These are phyloP conservation scores for Heliconius ethilla DNA, from an alignment of 2,888 invertebrate species.

Conservation along the genomic window DNA sequence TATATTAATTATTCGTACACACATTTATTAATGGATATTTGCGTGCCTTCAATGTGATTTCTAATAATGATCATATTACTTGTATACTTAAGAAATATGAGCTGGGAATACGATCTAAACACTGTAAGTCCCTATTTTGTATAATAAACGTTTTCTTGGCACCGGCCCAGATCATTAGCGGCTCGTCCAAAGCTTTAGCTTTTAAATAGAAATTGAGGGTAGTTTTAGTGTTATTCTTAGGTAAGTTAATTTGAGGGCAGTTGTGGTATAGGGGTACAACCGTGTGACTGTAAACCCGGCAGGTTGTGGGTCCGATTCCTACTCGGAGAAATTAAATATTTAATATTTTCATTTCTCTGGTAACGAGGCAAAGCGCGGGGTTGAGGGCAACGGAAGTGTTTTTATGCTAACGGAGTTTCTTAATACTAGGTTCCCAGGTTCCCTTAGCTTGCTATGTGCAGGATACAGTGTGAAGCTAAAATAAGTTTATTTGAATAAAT, in stretches of 20 bases:
- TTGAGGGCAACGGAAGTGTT: too few species aligned
- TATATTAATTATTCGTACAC: too few species aligned
- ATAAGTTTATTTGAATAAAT: too few species aligned
- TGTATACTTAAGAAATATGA: neutral
- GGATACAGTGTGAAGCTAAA: neutral
- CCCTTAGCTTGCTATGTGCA: neutral
- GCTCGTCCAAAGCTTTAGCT: neutral
- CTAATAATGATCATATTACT: conserved; percentile 5
- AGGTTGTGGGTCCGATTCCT: too few species aligned
- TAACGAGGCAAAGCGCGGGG: too few species aligned
- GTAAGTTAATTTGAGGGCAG: neutral
- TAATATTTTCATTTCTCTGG: too few species aligned
- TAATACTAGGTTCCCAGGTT: neutral
- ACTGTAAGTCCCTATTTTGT: neutral
- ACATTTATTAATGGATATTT: neutral
- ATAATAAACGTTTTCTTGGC: conserved; percentile 15
- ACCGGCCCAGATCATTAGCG: neutral
- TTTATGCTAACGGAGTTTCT: neutral
- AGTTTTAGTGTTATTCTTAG: neutral
- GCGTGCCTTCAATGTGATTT: neutral
- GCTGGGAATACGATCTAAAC: conserved; percentile 2
- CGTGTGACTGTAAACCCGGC: too few species aligned
- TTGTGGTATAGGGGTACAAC: too few species aligned
- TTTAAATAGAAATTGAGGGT: neutral
- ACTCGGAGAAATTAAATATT: too few species aligned